A percentile compares a stretch with the other conserved stretches of the same genome.
Conservation (phyloP, 2,113 vertebrate genomes). For the Mungos mungo region DNA sequence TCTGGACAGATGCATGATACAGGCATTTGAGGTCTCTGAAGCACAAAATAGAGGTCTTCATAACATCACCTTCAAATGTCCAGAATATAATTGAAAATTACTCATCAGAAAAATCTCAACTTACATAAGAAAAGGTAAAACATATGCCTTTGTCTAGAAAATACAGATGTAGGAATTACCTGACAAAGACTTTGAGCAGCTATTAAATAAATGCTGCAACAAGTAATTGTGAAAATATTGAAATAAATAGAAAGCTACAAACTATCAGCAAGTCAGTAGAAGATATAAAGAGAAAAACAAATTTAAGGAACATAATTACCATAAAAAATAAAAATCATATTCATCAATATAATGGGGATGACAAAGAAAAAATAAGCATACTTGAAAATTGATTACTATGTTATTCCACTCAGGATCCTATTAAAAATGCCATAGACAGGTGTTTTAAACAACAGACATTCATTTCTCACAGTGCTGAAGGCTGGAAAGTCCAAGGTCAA, state of each 20-base stretch:
- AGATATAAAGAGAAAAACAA: background rate
- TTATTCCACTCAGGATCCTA: background rate
- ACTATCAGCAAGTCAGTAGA: background rate
- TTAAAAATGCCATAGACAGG: background rate
- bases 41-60: background rate
- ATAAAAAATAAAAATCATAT: background rate
- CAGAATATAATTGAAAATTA: background rate
- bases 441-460: background rate
- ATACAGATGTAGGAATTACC: background rate
- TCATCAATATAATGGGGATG: background rate
- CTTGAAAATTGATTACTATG: background rate
- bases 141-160: background rate
- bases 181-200: background rate
- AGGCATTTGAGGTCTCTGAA: background rate
- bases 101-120: background rate
- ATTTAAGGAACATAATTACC: background rate
- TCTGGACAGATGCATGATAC: background rate
- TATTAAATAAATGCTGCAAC: background rate
- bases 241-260: background rate
- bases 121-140: background rate
- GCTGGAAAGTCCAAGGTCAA: background rate
- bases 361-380: background rate
- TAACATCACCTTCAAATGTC: background rate
- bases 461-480: background rate
- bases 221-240: background rate